These are phyloP conservation scores for Eriocheir sinensis DNA, from an alignment of 1,140 invertebrate species.

Conservation along the genomic window DNA sequence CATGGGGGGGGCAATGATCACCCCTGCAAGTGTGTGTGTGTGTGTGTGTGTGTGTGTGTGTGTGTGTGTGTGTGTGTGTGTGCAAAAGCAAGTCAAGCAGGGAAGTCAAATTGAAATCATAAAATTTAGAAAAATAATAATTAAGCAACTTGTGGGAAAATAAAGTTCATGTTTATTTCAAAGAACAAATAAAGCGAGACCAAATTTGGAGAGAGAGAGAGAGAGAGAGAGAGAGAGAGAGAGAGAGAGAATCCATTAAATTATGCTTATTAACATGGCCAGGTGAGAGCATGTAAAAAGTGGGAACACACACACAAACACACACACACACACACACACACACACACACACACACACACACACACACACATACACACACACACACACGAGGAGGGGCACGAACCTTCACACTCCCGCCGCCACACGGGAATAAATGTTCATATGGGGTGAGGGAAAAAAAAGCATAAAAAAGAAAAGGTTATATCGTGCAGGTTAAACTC, in stretches of 20 bases:
- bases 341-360: slow-evolving; percentile 31
- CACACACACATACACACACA: slow-evolving; percentile 28
- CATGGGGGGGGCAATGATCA: not conserved
- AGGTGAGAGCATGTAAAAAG: not conserved
- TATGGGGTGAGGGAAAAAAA: too few species aligned
- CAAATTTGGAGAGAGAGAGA: slow-evolving; percentile 6
- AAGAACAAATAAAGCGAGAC: slow-evolving; percentile 1
- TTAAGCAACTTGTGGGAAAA: not conserved
- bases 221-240: not conserved
- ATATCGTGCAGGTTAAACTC: too few species aligned
- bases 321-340: slow-evolving; percentile 40
- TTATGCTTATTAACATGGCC: not conserved
- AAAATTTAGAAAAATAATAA: not conserved
- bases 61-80: slow-evolving; percentile 47
- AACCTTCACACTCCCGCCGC: not conserved
- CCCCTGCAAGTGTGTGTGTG: slow-evolving; percentile 16
- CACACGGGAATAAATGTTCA: too few species aligned
- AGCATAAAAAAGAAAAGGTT: too few species aligned
- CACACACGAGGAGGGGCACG: not conserved
- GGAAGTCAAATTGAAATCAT: slow-evolving; percentile 4
- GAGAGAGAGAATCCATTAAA: not conserved
- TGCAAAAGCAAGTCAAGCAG: slow-evolving; percentile 19
- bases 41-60: slow-evolving; percentile 50
- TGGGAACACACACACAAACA: not conserved
- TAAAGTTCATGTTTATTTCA: slow-evolving; percentile 17